Percentiles rank a stretch among this genome's conserved stretches.
phyloP scores from a whole-genome alignment of 2,888 invertebrate species.

The Apamea epomidion region DNA sequence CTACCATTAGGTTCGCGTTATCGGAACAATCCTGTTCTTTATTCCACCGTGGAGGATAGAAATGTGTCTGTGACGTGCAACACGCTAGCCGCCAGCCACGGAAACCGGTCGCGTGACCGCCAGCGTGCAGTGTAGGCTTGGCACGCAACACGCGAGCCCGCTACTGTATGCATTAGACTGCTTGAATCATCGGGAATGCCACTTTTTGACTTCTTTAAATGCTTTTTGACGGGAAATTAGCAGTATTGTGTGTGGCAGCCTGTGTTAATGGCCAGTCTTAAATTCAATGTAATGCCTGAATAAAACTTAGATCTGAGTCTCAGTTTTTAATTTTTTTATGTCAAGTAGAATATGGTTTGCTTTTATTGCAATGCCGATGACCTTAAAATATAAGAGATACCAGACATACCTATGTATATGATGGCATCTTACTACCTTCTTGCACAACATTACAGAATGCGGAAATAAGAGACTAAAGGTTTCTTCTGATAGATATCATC shows the following conservation, averaged over 20 bases:
- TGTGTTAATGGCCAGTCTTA: not conserved
- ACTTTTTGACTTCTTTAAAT: constrained; percentile 31
- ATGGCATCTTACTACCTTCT: constrained; percentile 18
- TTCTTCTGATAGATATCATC: constrained; percentile 41
- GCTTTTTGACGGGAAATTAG: not conserved
- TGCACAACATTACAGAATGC: constrained; percentile 31
- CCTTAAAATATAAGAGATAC: constrained; percentile 4
- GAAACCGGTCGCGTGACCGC: constrained; percentile 66
- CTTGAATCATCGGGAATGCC: constrained; percentile 64
- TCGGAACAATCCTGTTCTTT: constrained; percentile 66
- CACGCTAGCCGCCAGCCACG: constrained; percentile 72
- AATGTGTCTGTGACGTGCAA: constrained; percentile 78
- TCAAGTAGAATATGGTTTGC: not conserved
- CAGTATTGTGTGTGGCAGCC: constrained; percentile 9
- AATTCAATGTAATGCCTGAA: constrained; percentile 3
- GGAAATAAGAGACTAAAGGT: constrained; percentile 31
- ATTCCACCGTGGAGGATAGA: constrained; percentile 70
- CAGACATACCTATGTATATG: constrained; percentile 6
- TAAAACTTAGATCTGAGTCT: not conserved
- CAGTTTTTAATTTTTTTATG: not conserved
- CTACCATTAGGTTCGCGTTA: constrained; percentile 60
- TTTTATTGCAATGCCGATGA: constrained; percentile 2
- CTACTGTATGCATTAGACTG: constrained; percentile 50
- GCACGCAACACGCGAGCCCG: constrained; percentile 64
- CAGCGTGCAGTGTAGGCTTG: constrained; percentile 56